phyloP scores from a whole-genome alignment of 1,140 invertebrate species.

The Apis dorsata region DNA sequence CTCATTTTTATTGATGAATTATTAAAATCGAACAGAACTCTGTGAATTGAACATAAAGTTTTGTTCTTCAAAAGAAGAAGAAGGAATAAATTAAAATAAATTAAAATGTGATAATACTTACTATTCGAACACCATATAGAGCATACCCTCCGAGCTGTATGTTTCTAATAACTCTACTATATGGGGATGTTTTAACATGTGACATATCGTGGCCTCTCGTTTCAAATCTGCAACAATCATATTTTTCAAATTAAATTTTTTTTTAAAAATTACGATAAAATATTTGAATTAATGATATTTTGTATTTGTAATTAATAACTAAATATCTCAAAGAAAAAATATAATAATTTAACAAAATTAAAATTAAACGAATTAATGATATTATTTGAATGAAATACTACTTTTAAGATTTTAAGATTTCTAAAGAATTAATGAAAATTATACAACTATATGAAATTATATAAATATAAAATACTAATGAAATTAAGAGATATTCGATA shows the following conservation, averaged over 20 bases:
- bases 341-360: too few species aligned
- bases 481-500: not conserved
- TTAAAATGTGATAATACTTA: constrained; percentile 83
- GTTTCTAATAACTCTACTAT: constrained; percentile 99
- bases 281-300: not conserved
- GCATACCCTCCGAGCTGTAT: constrained; percentile 98
- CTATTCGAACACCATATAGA: constrained; percentile 99
- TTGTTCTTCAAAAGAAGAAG: not conserved
- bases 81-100: constrained; percentile 21
- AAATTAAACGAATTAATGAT: too few species aligned
- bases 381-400: too few species aligned
- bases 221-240: constrained; percentile 91
- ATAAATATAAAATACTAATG: too few species aligned
- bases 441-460: too few species aligned
- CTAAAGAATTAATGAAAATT: too few species aligned
- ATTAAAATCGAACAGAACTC: not conserved
- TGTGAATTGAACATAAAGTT: not conserved
- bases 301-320: too few species aligned
- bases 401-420: too few species aligned
- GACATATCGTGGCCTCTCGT: constrained; percentile 98
- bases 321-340: too few species aligned
- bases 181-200: constrained; percentile 99
- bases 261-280: not conserved
- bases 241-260: not conserved
- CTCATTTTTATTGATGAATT: not conserved